Base-by-base conservation (phyloP, 2,113 vertebrate species). In the Ibidorhyncha struthersii region DNA sequence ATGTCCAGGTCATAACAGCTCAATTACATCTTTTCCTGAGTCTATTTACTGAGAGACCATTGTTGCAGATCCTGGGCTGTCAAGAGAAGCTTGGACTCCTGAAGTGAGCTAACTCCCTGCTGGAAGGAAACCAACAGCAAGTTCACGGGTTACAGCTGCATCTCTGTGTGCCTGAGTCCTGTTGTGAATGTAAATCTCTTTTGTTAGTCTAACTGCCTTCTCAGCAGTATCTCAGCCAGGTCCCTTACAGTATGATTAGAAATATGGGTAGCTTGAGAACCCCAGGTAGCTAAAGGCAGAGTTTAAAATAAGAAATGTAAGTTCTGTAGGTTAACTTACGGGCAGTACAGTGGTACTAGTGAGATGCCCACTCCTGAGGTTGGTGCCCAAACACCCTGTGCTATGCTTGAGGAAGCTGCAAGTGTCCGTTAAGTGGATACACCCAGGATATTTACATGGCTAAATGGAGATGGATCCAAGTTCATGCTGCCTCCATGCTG, bases 71-170 rank as follows among this genome's bases (percentile, higher is more conserved):
- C 32, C 47, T 85, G n/a, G n/a, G 32, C 84, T 93, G 41, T 86
- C n/a, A 92, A 55, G 76, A 89, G 80, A 81, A 90, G 38, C 56
- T 84, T 90, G 45, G 40, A 63, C n/a, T 89, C 59, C 67, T 47
- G 43, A 45, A 71, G 23, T 61, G 65, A 91, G 7, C 55, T 63
- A 71, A 85, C 58, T 94, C 70, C 66, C 58, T 69, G 36, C 56
- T 90, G 90, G 53, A 85, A 72, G 45, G 66, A 90, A 90, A 43
- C 49, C 67, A 82, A 58, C 49, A 72, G 66, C 74, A 80, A 85
- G 49, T 87, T 96, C 84, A 76, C 78, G 77, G 74, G 81, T 79
- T 93, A 88, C 89, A 92, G 80, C 89, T 93, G 86, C 82, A 74
- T 86, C 67, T 77, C 50, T 76, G 9, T 23, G 14, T 58, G 80